A percentile compares a stretch with the other conserved stretches of the same genome.
phyloP scores from a whole-genome alignment of 2,113 vertebrate species.

The Anhinga anhinga region DNA sequence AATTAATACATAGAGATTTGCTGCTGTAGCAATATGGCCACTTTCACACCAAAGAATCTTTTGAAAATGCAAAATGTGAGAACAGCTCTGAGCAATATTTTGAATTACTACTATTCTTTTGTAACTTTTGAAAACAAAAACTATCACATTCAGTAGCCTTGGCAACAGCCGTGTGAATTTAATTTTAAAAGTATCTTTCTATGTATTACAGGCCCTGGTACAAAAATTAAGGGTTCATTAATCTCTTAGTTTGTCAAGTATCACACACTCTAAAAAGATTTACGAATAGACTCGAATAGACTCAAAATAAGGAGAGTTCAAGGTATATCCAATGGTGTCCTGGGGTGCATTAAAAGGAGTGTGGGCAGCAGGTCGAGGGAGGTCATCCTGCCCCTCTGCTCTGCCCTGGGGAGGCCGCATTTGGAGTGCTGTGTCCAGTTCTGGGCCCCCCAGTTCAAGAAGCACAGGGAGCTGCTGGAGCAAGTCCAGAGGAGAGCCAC shows the following conservation, averaged over 20 bases:
- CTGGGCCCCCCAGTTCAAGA: too few relatives aligned
- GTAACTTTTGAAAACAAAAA: background rate
- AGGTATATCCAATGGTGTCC: too few relatives aligned
- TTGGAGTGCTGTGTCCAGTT: too few relatives aligned
- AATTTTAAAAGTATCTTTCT: background rate
- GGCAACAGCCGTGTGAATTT: background rate
- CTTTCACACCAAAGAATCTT: constrained; percentile 16
- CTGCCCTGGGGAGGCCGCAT: too few relatives aligned
- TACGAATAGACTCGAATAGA: background rate
- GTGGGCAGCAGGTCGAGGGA: too few relatives aligned
- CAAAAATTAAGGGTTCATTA: background rate
- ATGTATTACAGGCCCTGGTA: background rate
- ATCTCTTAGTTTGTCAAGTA: background rate
- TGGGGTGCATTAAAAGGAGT: too few relatives aligned
- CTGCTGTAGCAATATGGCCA: background rate
- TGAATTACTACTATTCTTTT: background rate
- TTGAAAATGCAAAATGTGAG: background rate
- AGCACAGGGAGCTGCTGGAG: too few relatives aligned
- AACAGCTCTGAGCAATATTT: background rate
- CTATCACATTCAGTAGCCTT: background rate
- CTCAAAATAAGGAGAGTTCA: background rate
- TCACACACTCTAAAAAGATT: background rate
- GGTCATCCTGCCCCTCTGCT: too few relatives aligned
- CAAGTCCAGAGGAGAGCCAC: too few relatives aligned
- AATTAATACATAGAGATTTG: background rate